A percentile compares a stretch with the other conserved stretches of the same genome.
These are phyloP conservation scores for Notechis scutatus DNA, from an alignment of 2,113 vertebrate species.

Conservation along the genomic window DNA sequence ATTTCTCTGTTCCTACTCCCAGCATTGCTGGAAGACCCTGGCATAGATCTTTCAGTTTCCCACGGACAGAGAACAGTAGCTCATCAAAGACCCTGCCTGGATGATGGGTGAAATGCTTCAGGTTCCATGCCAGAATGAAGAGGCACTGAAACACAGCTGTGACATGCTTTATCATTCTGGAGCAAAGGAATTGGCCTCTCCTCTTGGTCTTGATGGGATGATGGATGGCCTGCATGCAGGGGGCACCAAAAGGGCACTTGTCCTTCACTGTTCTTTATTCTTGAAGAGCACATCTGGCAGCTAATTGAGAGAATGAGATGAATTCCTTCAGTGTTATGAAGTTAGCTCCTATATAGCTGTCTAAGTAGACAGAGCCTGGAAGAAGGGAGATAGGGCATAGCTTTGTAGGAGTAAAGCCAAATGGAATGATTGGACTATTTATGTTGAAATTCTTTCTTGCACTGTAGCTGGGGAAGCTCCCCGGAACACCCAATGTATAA, in stretches of 20 bases:
- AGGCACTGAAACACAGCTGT: background rate
- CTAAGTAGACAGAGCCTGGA: background rate
- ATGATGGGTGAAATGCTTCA: background rate
- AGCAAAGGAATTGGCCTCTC: background rate
- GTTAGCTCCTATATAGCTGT: constrained; percentile 3
- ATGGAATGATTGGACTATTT: constrained; percentile 13
- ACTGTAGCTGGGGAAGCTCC: background rate
- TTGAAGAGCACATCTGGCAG: constrained; percentile 12
- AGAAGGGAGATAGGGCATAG: background rate
- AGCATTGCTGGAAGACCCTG: background rate
- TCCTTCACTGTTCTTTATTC: constrained; percentile 12
- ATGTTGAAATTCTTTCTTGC: constrained; percentile 10
- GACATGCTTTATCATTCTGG: background rate
- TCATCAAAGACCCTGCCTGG: background rate
- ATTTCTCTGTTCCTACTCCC: too few relatives aligned
- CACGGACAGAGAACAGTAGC: background rate
- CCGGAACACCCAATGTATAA: constrained; percentile 11
- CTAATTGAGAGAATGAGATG: background rate
- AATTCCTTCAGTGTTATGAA: constrained; percentile 16
- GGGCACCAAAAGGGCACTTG: constrained; percentile 14
- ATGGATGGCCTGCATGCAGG: constrained; percentile 14
- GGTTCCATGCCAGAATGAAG: background rate
- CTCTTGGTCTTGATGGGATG: constrained; percentile 4
- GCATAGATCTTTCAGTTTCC: background rate
- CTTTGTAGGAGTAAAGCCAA: constrained; percentile 9